phyloP scores from a whole-genome alignment of 2,113 vertebrate genomes.

The Gadus macrocephalus region DNA sequence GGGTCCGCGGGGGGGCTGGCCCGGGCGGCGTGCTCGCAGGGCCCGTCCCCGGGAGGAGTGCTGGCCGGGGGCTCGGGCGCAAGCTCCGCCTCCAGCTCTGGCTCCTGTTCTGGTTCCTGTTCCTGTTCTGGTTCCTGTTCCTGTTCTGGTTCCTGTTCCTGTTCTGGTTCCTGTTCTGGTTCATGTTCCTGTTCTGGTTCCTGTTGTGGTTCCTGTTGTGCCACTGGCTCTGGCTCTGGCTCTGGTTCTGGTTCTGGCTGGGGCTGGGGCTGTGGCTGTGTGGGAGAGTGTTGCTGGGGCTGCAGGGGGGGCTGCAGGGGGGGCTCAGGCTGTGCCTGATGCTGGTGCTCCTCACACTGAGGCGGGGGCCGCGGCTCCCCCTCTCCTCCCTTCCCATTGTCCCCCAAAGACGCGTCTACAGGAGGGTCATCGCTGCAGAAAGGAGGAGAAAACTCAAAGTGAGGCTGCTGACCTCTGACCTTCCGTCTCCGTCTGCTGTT shows the following conservation, averaged over 20 bases:
- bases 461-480: conserved; percentile 71
- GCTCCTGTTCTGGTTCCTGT: not conserved
- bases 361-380: conserved; percentile 1
- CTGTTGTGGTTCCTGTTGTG: not conserved
- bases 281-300: conserved; percentile 29
- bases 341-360: conserved; percentile 22
- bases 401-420: conserved; percentile 59
- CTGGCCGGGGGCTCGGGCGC: not conserved
- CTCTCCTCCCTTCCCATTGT: conserved; percentile 68
- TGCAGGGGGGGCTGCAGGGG: conserved; percentile 24
- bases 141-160: conserved; percentile 1
- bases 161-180: conserved; percentile 16
- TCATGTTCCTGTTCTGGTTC: not conserved
- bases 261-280: conserved; percentile 20
- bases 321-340: not conserved
- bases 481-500: conserved; percentile 58
- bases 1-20: too few species aligned
- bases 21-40: too few species aligned
- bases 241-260: not conserved
- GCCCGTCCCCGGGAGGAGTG: conserved; percentile 6
- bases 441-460: conserved; percentile 80
- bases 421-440: conserved; percentile 77
- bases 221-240: not conserved
- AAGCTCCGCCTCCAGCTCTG: not conserved
- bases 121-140: conserved; percentile 12